A percentile compares a stretch with the other conserved stretches of the same genome.
These are phyloP conservation scores for Saturnia japonica DNA, from an alignment of 2,888 invertebrate species.

Conservation along the genomic window DNA sequence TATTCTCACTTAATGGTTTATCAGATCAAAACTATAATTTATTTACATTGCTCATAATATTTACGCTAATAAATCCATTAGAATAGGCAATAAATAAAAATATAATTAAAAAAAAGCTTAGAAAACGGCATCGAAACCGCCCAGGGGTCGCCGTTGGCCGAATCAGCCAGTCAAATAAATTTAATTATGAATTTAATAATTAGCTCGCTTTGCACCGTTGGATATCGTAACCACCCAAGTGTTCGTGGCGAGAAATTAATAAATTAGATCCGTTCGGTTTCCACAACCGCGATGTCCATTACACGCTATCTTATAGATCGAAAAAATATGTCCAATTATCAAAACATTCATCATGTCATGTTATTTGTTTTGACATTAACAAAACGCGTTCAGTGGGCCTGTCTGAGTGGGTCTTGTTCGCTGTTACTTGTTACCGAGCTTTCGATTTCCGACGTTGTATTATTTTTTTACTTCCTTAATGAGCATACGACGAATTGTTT, in stretches of 20 bases:
- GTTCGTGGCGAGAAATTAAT: conserved; percentile 28
- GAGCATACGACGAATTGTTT: conserved; percentile 10
- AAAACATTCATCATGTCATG: conserved; percentile 67
- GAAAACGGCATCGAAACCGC: not conserved
- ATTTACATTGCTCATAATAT: conserved; percentile 18
- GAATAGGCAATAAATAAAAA: conserved; percentile 15
- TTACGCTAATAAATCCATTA: conserved; percentile 15
- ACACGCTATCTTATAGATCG: conserved; percentile 30
- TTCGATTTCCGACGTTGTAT: conserved; percentile 11
- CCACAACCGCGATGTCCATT: conserved; percentile 28
- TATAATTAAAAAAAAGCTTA: conserved; percentile 19
- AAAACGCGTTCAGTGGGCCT: conserved; percentile 21
- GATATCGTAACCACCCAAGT: conserved; percentile 19
- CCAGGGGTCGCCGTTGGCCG: not conserved
- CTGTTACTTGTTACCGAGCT: conserved; percentile 2
- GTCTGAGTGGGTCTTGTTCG: not conserved
- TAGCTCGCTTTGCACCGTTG: conserved; percentile 54
- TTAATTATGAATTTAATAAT: conserved; percentile 73
- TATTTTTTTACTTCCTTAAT: conserved; percentile 14
- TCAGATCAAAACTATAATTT: conserved; percentile 16
- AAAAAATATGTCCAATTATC: conserved; percentile 65
- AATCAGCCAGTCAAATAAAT: conserved; percentile 43
- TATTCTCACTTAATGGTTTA: not conserved
- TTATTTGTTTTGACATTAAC: conserved; percentile 73
- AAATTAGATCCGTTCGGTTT: conserved; percentile 21